These are phyloP conservation scores for Drosophila pullipes DNA, from an alignment of 2,888 invertebrate species.

Conservation along the genomic window DNA sequence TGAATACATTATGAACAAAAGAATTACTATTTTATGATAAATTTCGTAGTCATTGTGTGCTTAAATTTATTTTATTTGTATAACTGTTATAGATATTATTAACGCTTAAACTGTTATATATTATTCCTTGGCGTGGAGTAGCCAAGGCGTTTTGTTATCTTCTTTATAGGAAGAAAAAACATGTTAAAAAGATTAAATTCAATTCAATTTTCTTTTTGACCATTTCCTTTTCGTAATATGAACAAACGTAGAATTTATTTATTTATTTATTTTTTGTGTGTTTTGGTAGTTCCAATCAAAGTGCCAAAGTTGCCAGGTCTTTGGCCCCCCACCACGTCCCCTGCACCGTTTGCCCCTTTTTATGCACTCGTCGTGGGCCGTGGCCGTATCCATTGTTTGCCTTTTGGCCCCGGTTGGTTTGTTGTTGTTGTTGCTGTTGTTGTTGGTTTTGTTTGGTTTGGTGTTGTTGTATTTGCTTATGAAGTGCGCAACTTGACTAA, in stretches of 20 bases:
- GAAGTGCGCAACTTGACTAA: conserved; percentile 83
- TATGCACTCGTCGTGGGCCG: conserved; percentile 50
- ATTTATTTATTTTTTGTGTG: conserved; percentile 16
- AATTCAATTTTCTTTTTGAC: neutral
- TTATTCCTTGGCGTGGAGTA: neutral
- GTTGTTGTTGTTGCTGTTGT: conserved; percentile 18
- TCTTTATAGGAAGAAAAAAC: neutral
- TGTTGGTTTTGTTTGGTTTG: conserved; percentile 49
- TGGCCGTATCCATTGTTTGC: conserved; percentile 74
- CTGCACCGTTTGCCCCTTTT: conserved; percentile 15
- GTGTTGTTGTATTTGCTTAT: conserved; percentile 77
- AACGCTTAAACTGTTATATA: neutral
- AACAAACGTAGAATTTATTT: conserved; percentile 16
- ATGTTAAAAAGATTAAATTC: neutral
- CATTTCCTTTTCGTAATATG: conserved; percentile 16
- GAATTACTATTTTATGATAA: neutral
- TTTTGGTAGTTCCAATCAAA: conserved; percentile 69
- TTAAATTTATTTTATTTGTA: neutral
- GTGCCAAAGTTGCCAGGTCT: conserved; percentile 65
- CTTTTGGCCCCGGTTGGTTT: conserved; percentile 67
- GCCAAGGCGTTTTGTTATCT: neutral
- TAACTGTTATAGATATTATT: neutral
- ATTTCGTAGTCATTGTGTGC: neutral
- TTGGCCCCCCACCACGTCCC: neutral
- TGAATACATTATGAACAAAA: neutral